Evolutionary conservation across 2,113 vertebrate species (phyloP).

Genomic region (Nibea coibor): DNA sequence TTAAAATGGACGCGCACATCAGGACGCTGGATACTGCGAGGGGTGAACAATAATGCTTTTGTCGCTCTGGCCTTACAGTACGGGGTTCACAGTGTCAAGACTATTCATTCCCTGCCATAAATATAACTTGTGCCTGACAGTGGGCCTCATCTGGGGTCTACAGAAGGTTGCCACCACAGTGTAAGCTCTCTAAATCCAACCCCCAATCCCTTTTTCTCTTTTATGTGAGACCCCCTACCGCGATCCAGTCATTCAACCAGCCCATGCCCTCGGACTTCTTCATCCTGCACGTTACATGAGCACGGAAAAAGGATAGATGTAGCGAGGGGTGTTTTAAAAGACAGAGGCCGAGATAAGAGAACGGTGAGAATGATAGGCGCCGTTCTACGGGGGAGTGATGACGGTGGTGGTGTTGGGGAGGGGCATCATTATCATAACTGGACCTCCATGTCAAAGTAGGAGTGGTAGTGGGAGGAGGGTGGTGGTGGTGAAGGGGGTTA

Average conservation of each 20-base stretch:
- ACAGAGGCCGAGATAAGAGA: conserved; percentile 37
- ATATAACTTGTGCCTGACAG: conserved; percentile 65
- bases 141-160: conserved; percentile 68
- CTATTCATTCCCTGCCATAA: conserved; percentile 71
- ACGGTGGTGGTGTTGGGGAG: conserved; percentile 39
- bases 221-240: conserved; percentile 47
- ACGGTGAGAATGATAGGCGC: conserved; percentile 43
- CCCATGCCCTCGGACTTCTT: conserved; percentile 40
- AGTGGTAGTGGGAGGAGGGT: conserved; percentile 41
- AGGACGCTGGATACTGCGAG: conserved; percentile 21
- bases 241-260: conserved; percentile 43
- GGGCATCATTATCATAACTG: conserved; percentile 75
- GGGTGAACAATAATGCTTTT: conserved; percentile 57
- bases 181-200: conserved; percentile 50
- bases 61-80: conserved; percentile 53
- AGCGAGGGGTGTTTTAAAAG: conserved; percentile 28
- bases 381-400: conserved; percentile 53
- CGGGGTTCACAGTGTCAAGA: conserved; percentile 41
- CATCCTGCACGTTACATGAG: conserved; percentile 47
- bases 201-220: conserved; percentile 40
- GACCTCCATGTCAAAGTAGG: conserved; percentile 66
- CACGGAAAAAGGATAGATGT: conserved; percentile 28
- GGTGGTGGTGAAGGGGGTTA: conserved; percentile 14
- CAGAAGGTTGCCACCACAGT: conserved; percentile 32
- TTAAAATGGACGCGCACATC: conserved; percentile 59